A percentile compares a stretch with the other conserved stretches of the same genome.
Conservation (phyloP, 2,888 invertebrate species). For the Monoplex corrugatus region DNA sequence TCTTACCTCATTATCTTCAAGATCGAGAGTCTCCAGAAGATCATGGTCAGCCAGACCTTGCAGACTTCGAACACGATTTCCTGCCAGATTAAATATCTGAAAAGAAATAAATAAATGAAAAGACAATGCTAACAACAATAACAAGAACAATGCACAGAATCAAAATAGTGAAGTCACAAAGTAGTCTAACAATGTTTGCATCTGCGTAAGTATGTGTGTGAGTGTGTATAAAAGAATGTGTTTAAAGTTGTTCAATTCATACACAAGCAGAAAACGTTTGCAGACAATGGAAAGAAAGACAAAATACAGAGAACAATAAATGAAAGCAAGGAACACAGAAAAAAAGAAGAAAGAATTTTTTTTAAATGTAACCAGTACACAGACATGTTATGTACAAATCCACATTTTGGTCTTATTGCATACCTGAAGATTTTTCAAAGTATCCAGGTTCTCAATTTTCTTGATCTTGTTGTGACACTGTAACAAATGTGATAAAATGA, state of each 20-base stretch:
- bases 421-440: constrained; percentile 73
- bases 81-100: constrained; percentile 73
- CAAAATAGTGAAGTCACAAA: too few species aligned
- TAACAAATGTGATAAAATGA: constrained; percentile 54
- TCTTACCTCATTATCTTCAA: constrained; percentile 80
- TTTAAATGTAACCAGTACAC: too few species aligned
- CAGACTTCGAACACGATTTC: constrained; percentile 79
- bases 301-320: neutral
- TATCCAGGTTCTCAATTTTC: constrained; percentile 77
- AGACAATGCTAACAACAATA: neutral
- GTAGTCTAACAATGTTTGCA: too few species aligned
- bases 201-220: too few species aligned
- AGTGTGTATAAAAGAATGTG: too few species aligned
- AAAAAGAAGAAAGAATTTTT: too few species aligned
- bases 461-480: constrained; percentile 79
- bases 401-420: too few species aligned
- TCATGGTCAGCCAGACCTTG: constrained; percentile 77
- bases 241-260: too few species aligned
- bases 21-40: constrained; percentile 75
- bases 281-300: neutral
- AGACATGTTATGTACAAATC: neutral
- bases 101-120: neutral
- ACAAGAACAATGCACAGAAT: neutral
- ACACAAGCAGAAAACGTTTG: neutral
- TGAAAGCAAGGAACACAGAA: too few species aligned